phyloP scores from a whole-genome alignment of 1,140 invertebrate genomes.

The Piezodorus guildinii region DNA sequence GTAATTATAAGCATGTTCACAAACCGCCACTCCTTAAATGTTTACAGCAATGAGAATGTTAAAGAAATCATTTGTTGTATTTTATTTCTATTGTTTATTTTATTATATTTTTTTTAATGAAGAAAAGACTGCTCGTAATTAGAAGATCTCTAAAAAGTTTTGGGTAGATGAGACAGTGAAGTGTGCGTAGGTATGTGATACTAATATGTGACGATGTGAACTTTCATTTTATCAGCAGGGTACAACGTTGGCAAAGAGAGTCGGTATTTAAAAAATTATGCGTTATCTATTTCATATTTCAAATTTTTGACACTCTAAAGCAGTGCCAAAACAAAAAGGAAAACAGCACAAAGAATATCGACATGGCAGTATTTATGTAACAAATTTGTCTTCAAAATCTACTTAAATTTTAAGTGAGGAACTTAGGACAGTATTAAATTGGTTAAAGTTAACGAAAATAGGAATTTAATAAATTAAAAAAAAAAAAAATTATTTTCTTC shows the following conservation, averaged over 20 bases:
- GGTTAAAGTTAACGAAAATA: background rate
- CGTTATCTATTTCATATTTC: constrained; percentile 1
- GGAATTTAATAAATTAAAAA: background rate
- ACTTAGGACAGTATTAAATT: background rate
- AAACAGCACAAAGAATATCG: constrained; percentile 5
- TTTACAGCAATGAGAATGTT: background rate
- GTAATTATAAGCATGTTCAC: background rate
- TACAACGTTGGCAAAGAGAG: background rate
- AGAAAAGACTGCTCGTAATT: constrained; percentile 14
- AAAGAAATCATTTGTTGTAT: too few species aligned
- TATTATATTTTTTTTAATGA: background rate
- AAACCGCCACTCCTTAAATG: background rate
- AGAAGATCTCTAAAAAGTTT: constrained; percentile 11
- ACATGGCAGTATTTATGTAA: constrained; percentile 4
- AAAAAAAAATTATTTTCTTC: background rate
- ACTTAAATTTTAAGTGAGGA: background rate
- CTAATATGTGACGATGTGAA: background rate
- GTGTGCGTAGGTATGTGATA: background rate
- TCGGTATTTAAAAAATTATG: background rate
- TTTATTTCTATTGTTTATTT: too few species aligned
- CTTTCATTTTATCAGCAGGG: background rate
- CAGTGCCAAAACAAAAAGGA: constrained; percentile 1
- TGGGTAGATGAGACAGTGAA: constrained; percentile 1
- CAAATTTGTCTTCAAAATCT: background rate
- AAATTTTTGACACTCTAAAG: constrained; percentile 3